These are phyloP conservation scores for Perca fluviatilis DNA, from an alignment of 2,113 vertebrate species.

Conservation along the genomic window DNA sequence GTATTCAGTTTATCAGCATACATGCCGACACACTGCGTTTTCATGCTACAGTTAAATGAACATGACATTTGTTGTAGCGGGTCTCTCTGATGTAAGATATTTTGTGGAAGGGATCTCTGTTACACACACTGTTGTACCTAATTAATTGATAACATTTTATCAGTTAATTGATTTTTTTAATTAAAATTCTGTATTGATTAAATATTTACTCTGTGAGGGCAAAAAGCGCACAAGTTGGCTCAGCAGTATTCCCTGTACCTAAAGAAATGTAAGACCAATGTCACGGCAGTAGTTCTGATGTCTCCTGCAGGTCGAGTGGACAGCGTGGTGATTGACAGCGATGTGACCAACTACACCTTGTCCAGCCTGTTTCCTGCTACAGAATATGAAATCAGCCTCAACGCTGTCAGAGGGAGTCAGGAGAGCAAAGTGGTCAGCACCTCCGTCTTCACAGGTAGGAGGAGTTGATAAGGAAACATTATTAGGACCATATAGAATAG, in stretches of 20 bases:
- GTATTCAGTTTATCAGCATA: conserved; percentile 20
- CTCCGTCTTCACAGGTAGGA: conserved; percentile 90
- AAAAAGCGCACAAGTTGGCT: background rate
- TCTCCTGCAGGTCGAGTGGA: conserved; percentile 88
- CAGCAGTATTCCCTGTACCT: background rate
- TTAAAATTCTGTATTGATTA: conserved; percentile 45
- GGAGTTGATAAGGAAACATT: background rate
- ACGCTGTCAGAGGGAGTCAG: conserved; percentile 88
- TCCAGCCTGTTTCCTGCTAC: conserved; percentile 91
- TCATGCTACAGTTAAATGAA: conserved; percentile 54
- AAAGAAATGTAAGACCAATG: background rate
- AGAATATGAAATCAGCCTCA: conserved; percentile 92
- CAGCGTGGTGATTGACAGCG: conserved; percentile 89
- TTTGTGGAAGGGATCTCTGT: conserved; percentile 11
- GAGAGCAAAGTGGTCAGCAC: conserved; percentile 90
- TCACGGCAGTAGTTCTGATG: background rate
- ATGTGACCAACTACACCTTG: conserved; percentile 88
- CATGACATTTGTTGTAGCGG: conserved; percentile 53
- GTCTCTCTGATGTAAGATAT: conserved; percentile 33
- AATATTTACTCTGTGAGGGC: conserved; percentile 11
- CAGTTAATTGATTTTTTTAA: conserved; percentile 61
- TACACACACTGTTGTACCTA: conserved; percentile 28
- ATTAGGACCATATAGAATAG: background rate
- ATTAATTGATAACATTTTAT: conserved; percentile 66
- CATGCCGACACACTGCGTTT: background rate